Evolutionary conservation across 2,888 invertebrate genomes (phyloP).

Genomic region (Apamea epomidion): DNA sequence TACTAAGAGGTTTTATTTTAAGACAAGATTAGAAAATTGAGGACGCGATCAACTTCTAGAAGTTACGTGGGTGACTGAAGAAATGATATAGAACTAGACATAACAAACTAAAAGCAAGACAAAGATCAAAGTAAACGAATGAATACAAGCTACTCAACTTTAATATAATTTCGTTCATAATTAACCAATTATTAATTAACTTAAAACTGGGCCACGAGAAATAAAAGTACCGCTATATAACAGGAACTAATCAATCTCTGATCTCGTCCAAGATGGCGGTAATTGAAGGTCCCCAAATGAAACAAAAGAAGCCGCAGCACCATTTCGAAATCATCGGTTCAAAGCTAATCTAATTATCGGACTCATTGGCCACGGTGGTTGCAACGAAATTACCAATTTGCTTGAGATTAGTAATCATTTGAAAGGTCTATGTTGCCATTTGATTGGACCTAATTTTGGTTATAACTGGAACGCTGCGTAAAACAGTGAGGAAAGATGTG

Average conservation of each 20-base stretch:
- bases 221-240: slow-evolving; percentile 47
- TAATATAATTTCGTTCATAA: not conserved
- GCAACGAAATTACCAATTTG: slow-evolving; percentile 56
- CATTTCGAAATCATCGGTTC: slow-evolving; percentile 52
- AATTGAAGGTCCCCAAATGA: slow-evolving; percentile 47
- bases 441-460: slow-evolving; percentile 45
- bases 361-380: slow-evolving; percentile 54
- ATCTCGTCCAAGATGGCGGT: slow-evolving; percentile 31
- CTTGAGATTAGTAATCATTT: slow-evolving; percentile 45
- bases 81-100: not conserved
- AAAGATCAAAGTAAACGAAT: not conserved
- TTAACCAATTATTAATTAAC: slow-evolving; percentile 2
- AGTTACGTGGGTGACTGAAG: not conserved
- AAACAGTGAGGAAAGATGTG: slow-evolving; percentile 35
- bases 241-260: slow-evolving; percentile 46
- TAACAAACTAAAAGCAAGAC: not conserved
- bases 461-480: slow-evolving; percentile 20
- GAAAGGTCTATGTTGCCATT: slow-evolving; percentile 46
- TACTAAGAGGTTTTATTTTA: slow-evolving; percentile 26
- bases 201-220: slow-evolving; percentile 4
- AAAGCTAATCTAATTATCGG: slow-evolving; percentile 61
- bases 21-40: slow-evolving; percentile 1
- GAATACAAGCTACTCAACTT: not conserved
- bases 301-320: slow-evolving; percentile 56
- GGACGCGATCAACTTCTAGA: not conserved